Evolutionary conservation across 2,113 vertebrate species (phyloP), one percentile per base, ranked within the genome.

Genomic region (Spheniscus mendiculus): DNA sequence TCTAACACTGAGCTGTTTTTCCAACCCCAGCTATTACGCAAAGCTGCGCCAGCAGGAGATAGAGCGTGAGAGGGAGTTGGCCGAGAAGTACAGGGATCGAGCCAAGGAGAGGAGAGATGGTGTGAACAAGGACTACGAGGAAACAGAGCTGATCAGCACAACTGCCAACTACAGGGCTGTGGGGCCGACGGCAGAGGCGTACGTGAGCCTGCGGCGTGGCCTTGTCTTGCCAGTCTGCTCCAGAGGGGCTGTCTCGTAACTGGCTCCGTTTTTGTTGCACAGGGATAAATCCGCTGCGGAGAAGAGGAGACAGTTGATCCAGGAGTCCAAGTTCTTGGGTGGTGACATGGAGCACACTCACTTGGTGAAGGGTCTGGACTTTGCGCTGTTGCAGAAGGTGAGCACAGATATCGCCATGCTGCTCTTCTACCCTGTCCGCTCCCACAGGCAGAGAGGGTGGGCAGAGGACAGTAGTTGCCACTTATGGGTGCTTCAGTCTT

Each of bases 341-440:
- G 99, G 99, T 98, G 99, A 99, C 98, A 99, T 99, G 99, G 99
- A 99, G 97, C 99, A 99, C 93, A 99, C 99, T 98, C 99, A 99
- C 99, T 99, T 99, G 99, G 99, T 99, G 98, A 99, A 99, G 96
- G 99, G 99, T 86, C 97, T 99, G 98, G 99, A 99, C 98, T 99
- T 99, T 7, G 99, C 99, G 3, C 98, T 99, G 84, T 96, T 99
- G 93, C 99, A 99, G 97, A 99, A 99, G 99, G 99, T 99, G 45
- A 97, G 97, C 30, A 17, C 22, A 3, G 80, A 3, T 36, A 11
- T 1, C 29, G 2, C n/a, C 0, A 0, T 12, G 42, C 45, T 45
- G 62, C n/a, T 55, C 7, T 16, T 18, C 30, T 38, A 15, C 13
- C 13, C 17, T 53, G 40, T 8, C 17, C 0, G 1, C 6, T 59